Base-by-base conservation (phyloP, 2,113 vertebrate species). In the Phrynosoma blainvillii region DNA sequence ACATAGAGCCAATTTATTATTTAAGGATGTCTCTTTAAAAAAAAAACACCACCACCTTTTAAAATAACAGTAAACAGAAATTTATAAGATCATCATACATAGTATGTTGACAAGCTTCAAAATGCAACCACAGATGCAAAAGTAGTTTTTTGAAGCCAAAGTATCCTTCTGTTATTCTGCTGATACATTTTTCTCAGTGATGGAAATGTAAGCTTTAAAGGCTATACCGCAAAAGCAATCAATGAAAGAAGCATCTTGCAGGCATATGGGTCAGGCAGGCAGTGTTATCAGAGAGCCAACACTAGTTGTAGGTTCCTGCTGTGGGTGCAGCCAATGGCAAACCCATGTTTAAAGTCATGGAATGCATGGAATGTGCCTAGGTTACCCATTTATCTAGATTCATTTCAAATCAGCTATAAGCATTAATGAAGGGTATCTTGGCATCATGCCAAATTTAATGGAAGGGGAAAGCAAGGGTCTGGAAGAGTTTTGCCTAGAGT, bases 391-490 rank as follows among this genome's bases (percentile, higher is more conserved):
- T 71, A 71, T 30, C 27, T 30, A 71, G 25, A 30, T 3, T 71
- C 68, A n/a, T 71, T 71, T 71, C 5, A 71, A 71, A 30, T 71
- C 68, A 87, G 81, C 71, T 79, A 56, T 90, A 91, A 11, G n/a
- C 5, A 81, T n/a, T n/a, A 21, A 85, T 85, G 87, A 88, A 82
- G 78, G 90, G 79, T 54, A 79, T 79, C 79, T 59, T 27, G 2
- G 90, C 65, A 92, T 73, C 1, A 0, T 0, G 85, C 86, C 91
- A 88, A 62, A 62, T 62, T 62, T 62, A 16, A 62, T 66, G 84
- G 93, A 90, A 87, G 91, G 94, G 27, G 27, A 52, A 79, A 68
- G 36, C 16, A 75, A 84, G 88, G 36, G 2, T 36, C 79, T 42
- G 10, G 4, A 20, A 78, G 42, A 12, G 5, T 27, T 78, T 47